These are phyloP conservation scores for Pelecanoides urinatrix DNA, from an alignment of 2,113 vertebrate species.

Conservation along the genomic window DNA sequence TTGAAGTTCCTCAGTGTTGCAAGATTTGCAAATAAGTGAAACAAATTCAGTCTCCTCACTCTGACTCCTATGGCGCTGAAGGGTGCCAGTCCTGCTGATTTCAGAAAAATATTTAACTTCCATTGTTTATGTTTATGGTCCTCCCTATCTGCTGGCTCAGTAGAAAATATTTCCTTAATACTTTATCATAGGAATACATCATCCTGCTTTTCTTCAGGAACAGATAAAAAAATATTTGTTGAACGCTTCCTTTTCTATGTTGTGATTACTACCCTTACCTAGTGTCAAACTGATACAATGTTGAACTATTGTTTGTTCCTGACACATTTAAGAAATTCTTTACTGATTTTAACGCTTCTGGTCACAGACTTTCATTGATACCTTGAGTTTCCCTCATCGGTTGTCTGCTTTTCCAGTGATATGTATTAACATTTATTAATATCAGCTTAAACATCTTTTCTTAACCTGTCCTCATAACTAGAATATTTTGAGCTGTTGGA, in stretches of 20 bases:
- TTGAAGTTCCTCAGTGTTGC: neutral
- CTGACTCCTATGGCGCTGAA: neutral
- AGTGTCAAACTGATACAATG: neutral
- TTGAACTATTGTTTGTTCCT: neutral
- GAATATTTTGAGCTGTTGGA: neutral
- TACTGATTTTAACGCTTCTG: neutral
- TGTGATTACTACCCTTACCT: neutral
- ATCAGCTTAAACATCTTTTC: neutral
- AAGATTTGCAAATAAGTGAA: neutral
- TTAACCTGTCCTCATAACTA: neutral
- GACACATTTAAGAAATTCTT: neutral
- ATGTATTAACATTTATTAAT: neutral
- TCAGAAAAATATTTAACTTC: conserved; percentile 27
- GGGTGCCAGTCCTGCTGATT: neutral
- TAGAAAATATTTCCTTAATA: conserved; percentile 32
- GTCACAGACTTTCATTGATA: neutral
- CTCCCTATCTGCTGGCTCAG: neutral
- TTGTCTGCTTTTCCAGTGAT: neutral
- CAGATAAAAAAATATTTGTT: neutral
- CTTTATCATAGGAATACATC: conserved; percentile 17
- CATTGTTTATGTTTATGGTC: neutral
- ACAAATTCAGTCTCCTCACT: neutral
- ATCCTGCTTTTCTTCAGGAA: conserved; percentile 9
- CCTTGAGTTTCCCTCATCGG: neutral
- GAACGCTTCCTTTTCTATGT: neutral